Base-by-base conservation (phyloP, 2,113 vertebrate genomes). In the Etia nguti region DNA sequence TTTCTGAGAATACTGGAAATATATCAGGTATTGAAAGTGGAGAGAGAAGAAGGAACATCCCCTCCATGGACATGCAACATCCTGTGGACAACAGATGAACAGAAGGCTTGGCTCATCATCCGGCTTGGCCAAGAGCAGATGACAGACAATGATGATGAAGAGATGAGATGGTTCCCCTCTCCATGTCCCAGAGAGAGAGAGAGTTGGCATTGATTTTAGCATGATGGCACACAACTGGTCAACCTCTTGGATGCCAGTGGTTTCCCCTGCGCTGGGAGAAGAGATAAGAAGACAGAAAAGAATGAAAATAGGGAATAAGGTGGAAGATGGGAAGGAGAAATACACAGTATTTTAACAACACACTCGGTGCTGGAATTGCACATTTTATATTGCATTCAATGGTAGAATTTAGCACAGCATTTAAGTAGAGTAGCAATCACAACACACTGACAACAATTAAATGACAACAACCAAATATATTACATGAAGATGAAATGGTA, bases 21-120 rank as follows among this genome's bases (percentile, higher is more conserved):
- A 94, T 90, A 94, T 90, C 91, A 91, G 90, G 92, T 92, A 94
- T 81, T 88, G 90, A 90, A 92, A 91, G 93, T 92, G 85, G 90
- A 93, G 93, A 90, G 88, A 80, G 90, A 91, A 90, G 90, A 87
- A 88, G 90, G 89, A 91, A 70, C 94, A 93, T 95, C 97, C 96
- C 96, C 97, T 96, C 97, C 95, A 94, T 97, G 96, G 97, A 98
- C 98, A 98, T 98, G 98, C 98, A 98, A 97, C 97, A 96, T 96
- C 97, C 96, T 96, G 95, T 97, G 96, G 94, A 95, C 92, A 88
- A 94, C 83, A 94, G 93, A 94, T 81, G 73, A 90, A 93, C 86
- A 91, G 92, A 85, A 91, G 89, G 95, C 97, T 97, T 95, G 96
- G 94, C 95, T 96, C 91, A 92, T 97, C 75, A 43, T 90, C 95